phyloP scores from a whole-genome alignment of 2,888 invertebrate genomes.

The Hypselothyrea guttata region DNA sequence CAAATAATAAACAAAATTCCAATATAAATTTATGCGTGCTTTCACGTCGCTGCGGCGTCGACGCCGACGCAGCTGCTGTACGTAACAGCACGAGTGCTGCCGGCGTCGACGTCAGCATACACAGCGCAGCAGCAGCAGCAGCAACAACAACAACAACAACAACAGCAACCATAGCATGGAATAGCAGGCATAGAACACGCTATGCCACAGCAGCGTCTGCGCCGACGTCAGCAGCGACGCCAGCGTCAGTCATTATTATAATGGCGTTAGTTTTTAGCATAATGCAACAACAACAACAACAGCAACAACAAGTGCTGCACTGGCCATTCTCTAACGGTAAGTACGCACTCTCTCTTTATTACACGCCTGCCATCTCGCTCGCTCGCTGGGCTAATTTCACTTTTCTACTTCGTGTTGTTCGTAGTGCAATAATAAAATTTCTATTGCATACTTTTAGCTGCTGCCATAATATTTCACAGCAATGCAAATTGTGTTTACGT shows the following conservation, averaged over 20 bases:
- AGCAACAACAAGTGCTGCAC: constrained; percentile 31
- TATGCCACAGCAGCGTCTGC: constrained; percentile 13
- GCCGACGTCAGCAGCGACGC: constrained; percentile 31
- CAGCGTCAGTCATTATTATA: constrained; percentile 61
- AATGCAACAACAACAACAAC: constrained; percentile 50
- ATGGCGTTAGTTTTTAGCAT: constrained; percentile 69
- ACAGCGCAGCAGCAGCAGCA: constrained; percentile 21
- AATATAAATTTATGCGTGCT: constrained; percentile 58
- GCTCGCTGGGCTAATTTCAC: constrained; percentile 32
- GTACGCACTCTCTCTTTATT: constrained; percentile 26
- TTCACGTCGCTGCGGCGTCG: constrained; percentile 57
- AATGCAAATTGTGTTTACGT: constrained; percentile 59
- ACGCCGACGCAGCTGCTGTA: constrained; percentile 27
- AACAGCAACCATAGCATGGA: constrained; percentile 16
- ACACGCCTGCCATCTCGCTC: background rate
- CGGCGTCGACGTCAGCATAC: constrained; percentile 33
- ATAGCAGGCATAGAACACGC: constrained; percentile 1
- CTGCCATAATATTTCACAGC: constrained; percentile 53
- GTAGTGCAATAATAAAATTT: constrained; percentile 28
- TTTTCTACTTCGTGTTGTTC: constrained; percentile 23
- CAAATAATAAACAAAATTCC: constrained; percentile 27
- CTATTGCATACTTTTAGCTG: constrained; percentile 55
- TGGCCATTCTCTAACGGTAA: constrained; percentile 63
- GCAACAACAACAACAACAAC: constrained; percentile 17
- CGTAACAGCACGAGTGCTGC: constrained; percentile 41